A percentile compares a stretch with the other conserved stretches of the same genome.
Evolutionary conservation across 2,888 invertebrate genomes (phyloP).

Genomic region (Palloptera scutellata): DNA sequence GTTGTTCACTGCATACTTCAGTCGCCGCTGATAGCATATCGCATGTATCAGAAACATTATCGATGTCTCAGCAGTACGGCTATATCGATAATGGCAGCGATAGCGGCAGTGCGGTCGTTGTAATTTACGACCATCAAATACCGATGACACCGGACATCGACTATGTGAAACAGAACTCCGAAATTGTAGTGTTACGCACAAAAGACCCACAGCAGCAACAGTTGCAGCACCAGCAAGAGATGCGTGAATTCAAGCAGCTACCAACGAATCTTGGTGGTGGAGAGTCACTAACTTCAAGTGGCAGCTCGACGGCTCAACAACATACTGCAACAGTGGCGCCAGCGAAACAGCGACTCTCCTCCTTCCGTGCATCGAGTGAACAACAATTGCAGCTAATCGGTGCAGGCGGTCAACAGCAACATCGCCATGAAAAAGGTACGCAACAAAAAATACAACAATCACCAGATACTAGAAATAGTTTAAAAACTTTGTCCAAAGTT

Average conservation of each 20-base stretch:
- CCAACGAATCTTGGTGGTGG: constrained; percentile 47
- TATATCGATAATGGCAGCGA: constrained; percentile 49
- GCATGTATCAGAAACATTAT: constrained; percentile 45
- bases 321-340: constrained; percentile 59
- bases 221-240: constrained; percentile 50
- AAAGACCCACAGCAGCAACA: constrained; percentile 55
- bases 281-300: constrained; percentile 25
- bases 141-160: constrained; percentile 61
- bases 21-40: constrained; percentile 47
- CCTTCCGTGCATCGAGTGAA: constrained; percentile 62
- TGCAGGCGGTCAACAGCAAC: constrained; percentile 35
- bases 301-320: constrained; percentile 36
- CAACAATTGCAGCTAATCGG: constrained; percentile 58
- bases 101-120: constrained; percentile 57
- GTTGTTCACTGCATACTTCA: constrained; percentile 37
- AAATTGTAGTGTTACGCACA: constrained; percentile 62
- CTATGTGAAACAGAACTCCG: constrained; percentile 62
- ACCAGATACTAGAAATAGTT: constrained; percentile 35
- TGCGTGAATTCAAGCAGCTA: constrained; percentile 56
- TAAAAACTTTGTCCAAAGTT: not conserved
- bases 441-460: constrained; percentile 37
- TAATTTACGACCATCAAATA: constrained; percentile 62
- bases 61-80: constrained; percentile 42
- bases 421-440: constrained; percentile 52
- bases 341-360: constrained; percentile 63